These are phyloP conservation scores for Phyllostomus discolor DNA, from an alignment of 2,113 vertebrate species.

Conservation along the genomic window DNA sequence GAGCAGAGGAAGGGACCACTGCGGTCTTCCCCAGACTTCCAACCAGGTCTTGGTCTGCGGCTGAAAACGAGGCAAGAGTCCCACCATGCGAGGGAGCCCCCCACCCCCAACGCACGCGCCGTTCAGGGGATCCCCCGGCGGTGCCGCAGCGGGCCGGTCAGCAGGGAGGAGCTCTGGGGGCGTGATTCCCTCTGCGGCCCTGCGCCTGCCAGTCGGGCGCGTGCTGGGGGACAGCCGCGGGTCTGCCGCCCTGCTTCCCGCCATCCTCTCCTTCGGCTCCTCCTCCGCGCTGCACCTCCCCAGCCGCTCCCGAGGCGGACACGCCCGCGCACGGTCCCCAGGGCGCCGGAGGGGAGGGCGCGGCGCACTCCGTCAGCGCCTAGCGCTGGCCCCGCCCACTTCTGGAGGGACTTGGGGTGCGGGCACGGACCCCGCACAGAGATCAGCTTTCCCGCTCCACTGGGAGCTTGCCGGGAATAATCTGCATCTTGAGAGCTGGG, in stretches of 20 bases:
- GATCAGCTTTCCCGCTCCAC: not conserved
- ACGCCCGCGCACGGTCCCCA: no score
- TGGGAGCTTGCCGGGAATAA: not conserved
- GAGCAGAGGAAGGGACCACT: not conserved
- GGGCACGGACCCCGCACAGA: not conserved
- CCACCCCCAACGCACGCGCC: not conserved
- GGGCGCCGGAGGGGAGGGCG: not conserved
- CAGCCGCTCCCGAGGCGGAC: not conserved
- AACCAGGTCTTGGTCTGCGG: not conserved
- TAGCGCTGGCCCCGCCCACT: fast-evolving
- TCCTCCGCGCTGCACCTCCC: fast-evolving
- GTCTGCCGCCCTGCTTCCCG: fast-evolving
- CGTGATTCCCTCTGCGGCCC: no score
- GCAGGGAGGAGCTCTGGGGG: no score
- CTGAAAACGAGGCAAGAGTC: not conserved
- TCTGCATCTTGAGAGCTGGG: not conserved
- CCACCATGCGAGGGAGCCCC: no score
- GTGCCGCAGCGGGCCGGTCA: fast-evolving
- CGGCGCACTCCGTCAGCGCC: fast-evolving
- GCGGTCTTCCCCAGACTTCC: not conserved
- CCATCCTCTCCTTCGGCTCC: not conserved
- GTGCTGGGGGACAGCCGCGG: not conserved
- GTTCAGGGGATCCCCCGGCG: not conserved
- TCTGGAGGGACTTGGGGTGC: fast-evolving
- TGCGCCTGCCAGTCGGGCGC: not conserved